Evolutionary conservation across 2,888 invertebrate species (phyloP).

Genomic region (Tiliacea aurago): DNA sequence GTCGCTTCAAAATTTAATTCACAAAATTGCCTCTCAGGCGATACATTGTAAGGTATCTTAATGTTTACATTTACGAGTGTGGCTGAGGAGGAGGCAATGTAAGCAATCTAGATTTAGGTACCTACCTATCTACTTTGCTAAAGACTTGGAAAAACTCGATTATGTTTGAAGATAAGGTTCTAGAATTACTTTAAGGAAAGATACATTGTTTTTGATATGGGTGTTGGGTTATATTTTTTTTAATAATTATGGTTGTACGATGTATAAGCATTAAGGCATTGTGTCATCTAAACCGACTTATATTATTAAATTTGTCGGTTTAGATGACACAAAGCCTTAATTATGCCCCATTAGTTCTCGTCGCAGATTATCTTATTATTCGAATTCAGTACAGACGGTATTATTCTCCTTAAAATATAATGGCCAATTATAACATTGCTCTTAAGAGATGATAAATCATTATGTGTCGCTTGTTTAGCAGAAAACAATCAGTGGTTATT

Average conservation of each 20-base stretch:
- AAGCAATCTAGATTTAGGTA: slow-evolving; percentile 21
- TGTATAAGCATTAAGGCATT: background rate
- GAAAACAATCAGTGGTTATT: background rate
- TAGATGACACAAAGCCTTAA: background rate
- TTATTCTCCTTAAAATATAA: background rate
- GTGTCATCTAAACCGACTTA: too few species aligned
- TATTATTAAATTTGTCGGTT: background rate
- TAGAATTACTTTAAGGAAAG: background rate
- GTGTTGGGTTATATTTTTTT: background rate
- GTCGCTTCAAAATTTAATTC: slow-evolving; percentile 57
- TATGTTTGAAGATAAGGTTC: background rate
- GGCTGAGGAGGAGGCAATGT: slow-evolving; percentile 37
- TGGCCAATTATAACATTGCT: background rate
- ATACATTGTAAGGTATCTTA: slow-evolving; percentile 43
- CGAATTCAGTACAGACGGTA: too few species aligned
- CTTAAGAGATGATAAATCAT: background rate
- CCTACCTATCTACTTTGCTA: background rate
- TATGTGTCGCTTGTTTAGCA: background rate
- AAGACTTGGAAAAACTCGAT: slow-evolving; percentile 1
- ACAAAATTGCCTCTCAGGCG: slow-evolving; percentile 47
- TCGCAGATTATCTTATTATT: background rate
- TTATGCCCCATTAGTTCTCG: background rate
- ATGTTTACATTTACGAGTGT: slow-evolving; percentile 47
- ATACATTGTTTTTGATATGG: background rate
- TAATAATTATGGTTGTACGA: too few species aligned